Evolutionary conservation across 1,140 invertebrate genomes (phyloP).

Genomic region (Pseudomyrmex cubaensis): DNA sequence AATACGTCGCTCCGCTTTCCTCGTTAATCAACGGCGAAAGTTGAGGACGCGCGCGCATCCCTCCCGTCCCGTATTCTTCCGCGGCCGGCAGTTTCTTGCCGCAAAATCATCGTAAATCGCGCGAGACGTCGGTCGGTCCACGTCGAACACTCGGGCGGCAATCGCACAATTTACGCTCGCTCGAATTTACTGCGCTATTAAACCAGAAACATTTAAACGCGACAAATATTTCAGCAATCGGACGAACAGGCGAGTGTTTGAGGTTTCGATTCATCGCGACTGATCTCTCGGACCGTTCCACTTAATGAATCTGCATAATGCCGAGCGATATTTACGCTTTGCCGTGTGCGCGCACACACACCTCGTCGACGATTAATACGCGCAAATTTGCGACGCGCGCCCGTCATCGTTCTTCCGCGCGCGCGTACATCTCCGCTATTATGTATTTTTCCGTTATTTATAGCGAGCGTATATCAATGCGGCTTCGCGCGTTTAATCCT

Average conservation of each 20-base stretch:
- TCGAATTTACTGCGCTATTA: not conserved
- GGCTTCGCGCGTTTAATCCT: not conserved
- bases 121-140: conserved; percentile 8
- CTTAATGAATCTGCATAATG: conserved; percentile 23
- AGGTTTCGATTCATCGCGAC: conserved; percentile 4
- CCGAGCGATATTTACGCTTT: conserved; percentile 11
- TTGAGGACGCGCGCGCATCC: conserved; percentile 7
- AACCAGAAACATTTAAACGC: conserved; percentile 24
- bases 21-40: conserved; percentile 54
- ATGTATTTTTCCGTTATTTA: conserved; percentile 25
- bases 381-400: conserved; percentile 1
- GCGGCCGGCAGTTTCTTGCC: conserved; percentile 27
- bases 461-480: not conserved
- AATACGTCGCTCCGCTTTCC: conserved; percentile 35
- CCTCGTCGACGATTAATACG: conserved; percentile 10
- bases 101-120: conserved; percentile 42
- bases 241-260: not conserved
- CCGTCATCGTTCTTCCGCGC: not conserved
- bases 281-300: not conserved
- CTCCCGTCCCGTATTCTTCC: conserved; percentile 10
- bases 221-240: conserved; percentile 3
- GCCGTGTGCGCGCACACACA: no score
- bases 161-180: not conserved
- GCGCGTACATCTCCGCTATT: conserved; percentile 10
- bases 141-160: not conserved